Conservation (phyloP, 2,113 vertebrate genomes). For the Carettochelys insculpta region DNA sequence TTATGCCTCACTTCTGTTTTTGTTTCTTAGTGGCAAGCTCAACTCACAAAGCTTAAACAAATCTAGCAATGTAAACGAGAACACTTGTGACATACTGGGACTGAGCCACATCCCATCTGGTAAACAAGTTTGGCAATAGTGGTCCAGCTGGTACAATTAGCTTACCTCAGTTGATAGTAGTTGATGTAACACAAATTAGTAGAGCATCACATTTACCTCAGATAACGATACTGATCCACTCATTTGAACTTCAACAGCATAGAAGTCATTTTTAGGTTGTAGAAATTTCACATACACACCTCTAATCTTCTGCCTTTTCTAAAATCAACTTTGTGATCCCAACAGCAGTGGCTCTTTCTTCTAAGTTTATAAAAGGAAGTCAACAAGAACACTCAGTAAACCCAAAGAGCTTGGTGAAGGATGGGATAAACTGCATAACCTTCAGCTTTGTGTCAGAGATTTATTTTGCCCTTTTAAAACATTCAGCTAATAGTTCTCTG, state of each 20-base stretch:
- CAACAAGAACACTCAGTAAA: background rate
- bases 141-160: background rate
- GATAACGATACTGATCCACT: background rate
- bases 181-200: background rate
- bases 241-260: background rate
- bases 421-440: too few relatives aligned
- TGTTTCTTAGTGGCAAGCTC: background rate
- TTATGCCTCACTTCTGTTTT: background rate
- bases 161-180: background rate
- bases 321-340: background rate
- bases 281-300: background rate
- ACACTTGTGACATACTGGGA: background rate
- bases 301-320: background rate
- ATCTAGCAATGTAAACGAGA: background rate
- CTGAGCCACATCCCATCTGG: background rate
- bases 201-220: background rate
- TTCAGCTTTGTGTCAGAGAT: too few relatives aligned
- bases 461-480: too few relatives aligned
- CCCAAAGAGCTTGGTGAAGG: background rate
- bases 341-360: background rate
- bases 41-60: background rate
- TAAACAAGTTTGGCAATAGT: conserved; percentile 26
- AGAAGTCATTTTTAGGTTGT: background rate
- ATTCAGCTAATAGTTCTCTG: too few relatives aligned
- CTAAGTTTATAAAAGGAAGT: background rate